Conservation (phyloP, 30 jellyfish, hydroid and myxozoan genomes). For the Aurelia sp. region DNA sequence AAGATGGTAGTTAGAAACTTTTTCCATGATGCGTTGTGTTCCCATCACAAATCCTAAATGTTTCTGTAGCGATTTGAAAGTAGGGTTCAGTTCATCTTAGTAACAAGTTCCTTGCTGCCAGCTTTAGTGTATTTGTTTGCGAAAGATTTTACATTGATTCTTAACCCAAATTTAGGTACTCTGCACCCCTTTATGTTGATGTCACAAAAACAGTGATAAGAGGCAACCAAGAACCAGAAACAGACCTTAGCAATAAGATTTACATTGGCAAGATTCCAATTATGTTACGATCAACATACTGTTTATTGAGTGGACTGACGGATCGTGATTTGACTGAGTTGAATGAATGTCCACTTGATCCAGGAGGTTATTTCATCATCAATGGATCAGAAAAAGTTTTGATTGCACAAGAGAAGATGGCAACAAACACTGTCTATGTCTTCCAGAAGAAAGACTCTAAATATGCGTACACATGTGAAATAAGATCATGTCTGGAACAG, state of each 20-base stretch:
- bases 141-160: neutral
- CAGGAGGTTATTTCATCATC: slow-evolving; percentile 99
- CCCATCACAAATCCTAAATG: no score
- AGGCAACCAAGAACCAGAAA: slow-evolving; percentile 91
- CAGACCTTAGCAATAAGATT: slow-evolving; percentile 90
- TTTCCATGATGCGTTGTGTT: no score
- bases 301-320: slow-evolving; percentile 85
- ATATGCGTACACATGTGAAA: slow-evolving; percentile 97
- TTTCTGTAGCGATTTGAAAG: no score
- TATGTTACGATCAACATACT: slow-evolving; percentile 97
- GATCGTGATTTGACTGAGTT: slow-evolving; percentile 98
- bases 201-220: slow-evolving; percentile 88
- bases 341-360: slow-evolving; percentile 99
- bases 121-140: neutral
- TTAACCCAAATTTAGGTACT: slow-evolving; percentile 64
- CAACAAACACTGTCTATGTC: slow-evolving; percentile 98
- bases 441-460: slow-evolving; percentile 98
- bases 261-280: slow-evolving; percentile 99
- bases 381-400: slow-evolving; percentile 99
- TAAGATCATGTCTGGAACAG: slow-evolving; percentile 93
- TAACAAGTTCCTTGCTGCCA: no score
- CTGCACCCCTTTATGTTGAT: slow-evolving; percentile 98
- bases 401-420: slow-evolving; percentile 99
- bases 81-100: no score
- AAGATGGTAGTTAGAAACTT: no score